Evolutionary conservation across 1,140 invertebrate genomes (phyloP).

Genomic region (Macrobrachium rosenbergii): DNA sequence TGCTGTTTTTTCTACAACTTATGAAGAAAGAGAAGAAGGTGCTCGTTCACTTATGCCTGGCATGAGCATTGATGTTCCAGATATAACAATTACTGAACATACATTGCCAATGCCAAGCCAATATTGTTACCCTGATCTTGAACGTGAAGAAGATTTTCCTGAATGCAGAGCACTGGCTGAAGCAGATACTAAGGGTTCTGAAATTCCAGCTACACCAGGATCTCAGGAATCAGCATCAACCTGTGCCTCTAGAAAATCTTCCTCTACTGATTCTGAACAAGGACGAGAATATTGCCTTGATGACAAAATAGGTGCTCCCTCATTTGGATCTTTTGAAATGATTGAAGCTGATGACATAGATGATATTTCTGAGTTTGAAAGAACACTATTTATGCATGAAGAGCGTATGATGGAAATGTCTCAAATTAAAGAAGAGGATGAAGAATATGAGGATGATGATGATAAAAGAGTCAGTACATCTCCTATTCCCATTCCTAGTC

Average conservation of each 20-base stretch:
- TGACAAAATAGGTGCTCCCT: conserved; percentile 72
- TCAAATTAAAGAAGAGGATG: conserved; percentile 66
- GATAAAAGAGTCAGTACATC: conserved; percentile 20
- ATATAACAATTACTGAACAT: conserved; percentile 80
- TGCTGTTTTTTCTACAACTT: conserved; percentile 66
- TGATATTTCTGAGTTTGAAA: conserved; percentile 64
- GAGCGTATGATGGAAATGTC: conserved; percentile 63
- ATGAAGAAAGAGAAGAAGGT: conserved; percentile 53
- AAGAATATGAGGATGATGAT: conserved; percentile 41
- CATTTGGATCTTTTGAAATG: conserved; percentile 71
- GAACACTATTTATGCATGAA: conserved; percentile 65
- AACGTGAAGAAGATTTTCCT: conserved; percentile 70
- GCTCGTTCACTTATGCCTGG: conserved; percentile 21
- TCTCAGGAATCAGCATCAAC: conserved; percentile 76
- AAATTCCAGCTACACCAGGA: conserved; percentile 72
- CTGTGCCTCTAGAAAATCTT: conserved; percentile 72
- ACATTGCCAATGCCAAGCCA: conserved; percentile 72
- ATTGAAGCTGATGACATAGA: conserved; percentile 64
- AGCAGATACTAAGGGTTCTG: conserved; percentile 52
- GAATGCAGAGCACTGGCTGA: conserved; percentile 60
- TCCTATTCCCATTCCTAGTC: conserved; percentile 53
- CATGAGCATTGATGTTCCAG: conserved; percentile 75
- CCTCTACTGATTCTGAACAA: conserved; percentile 76
- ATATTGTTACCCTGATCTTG: conserved; percentile 74
- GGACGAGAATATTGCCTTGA: conserved; percentile 76